Conservation (phyloP, 2,888 invertebrate species). For the Meliscaeva auricollis region DNA sequence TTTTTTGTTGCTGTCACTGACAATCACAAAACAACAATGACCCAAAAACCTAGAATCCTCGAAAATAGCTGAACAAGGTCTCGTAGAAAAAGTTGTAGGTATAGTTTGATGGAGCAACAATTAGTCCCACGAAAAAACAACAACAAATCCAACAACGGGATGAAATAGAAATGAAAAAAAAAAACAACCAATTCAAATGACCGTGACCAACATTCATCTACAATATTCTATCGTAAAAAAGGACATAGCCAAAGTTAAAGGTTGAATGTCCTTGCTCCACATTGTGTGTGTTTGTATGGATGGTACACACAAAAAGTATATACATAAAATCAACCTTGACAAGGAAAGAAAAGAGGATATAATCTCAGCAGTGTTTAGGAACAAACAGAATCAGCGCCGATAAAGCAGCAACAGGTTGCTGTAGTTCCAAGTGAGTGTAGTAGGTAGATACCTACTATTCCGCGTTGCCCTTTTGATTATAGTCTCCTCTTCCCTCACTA, state of each 20-base stretch:
- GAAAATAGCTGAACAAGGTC: slow-evolving; percentile 55
- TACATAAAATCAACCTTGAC: slow-evolving; percentile 70
- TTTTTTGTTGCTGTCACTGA: slow-evolving; percentile 6
- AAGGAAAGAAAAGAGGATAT: slow-evolving; percentile 64
- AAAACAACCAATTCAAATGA: slow-evolving; percentile 45
- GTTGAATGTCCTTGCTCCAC: slow-evolving; percentile 78
- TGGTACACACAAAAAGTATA: slow-evolving; percentile 29
- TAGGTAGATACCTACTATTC: background rate
- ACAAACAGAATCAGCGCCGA: slow-evolving; percentile 2
- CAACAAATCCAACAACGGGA: background rate
- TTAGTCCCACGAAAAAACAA: slow-evolving; percentile 23
- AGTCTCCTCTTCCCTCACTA: slow-evolving; percentile 33
- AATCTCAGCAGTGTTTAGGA: slow-evolving; percentile 27
- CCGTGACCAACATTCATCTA: slow-evolving; percentile 75
- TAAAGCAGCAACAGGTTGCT: slow-evolving; percentile 65
- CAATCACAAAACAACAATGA: slow-evolving; percentile 51
- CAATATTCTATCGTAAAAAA: slow-evolving; percentile 52
- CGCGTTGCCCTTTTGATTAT: background rate
- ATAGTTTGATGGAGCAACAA: slow-evolving; percentile 48
- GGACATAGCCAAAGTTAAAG: slow-evolving; percentile 72
- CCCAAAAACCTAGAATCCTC: slow-evolving; percentile 73
- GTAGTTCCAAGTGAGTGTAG: background rate
- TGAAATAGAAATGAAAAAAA: background rate
- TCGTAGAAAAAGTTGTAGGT: background rate
- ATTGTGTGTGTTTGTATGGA: slow-evolving; percentile 23